Conservation (phyloP, 2,113 vertebrate species). For the Dicentrarchus labrax region DNA sequence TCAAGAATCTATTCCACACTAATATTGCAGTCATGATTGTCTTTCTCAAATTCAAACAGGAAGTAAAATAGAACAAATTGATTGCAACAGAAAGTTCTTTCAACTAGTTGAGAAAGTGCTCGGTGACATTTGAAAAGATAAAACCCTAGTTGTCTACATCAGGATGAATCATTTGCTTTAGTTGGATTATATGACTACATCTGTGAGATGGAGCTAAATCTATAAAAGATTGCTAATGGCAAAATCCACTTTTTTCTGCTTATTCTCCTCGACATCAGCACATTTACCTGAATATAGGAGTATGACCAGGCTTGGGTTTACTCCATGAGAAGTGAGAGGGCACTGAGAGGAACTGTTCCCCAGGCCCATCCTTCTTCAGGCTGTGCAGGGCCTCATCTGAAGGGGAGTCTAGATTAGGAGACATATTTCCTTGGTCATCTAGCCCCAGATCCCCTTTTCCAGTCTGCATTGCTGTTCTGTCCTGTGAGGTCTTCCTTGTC, state of each 20-base stretch:
- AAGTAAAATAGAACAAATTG: constrained; percentile 28
- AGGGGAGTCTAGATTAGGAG: constrained; percentile 91
- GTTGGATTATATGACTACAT: neutral
- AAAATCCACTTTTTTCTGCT: neutral
- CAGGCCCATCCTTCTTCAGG: constrained; percentile 93
- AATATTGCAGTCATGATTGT: neutral
- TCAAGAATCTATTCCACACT: neutral
- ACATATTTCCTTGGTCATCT: constrained; percentile 91
- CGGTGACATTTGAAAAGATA: constrained; percentile 13
- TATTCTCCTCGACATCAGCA: neutral
- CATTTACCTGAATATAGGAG: constrained; percentile 95
- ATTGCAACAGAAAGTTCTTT: constrained; percentile 28
- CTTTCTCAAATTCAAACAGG: constrained; percentile 27
- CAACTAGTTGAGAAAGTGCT: constrained; percentile 19
- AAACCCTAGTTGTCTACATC: neutral
- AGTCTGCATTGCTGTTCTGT: constrained; percentile 89
- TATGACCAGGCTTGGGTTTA: constrained; percentile 98
- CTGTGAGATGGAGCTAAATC: neutral
- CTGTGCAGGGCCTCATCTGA: constrained; percentile 90
- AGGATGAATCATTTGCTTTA: constrained; percentile 6
- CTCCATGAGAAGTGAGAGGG: constrained; percentile 98
- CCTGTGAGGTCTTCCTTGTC: constrained; percentile 97
- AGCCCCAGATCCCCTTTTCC: constrained; percentile 91
- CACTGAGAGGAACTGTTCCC: constrained; percentile 97
- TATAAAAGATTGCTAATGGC: neutral